These are phyloP conservation scores for Antedon mediterranea DNA, from an alignment of 53 echinoderm and acorn worm species.

Conservation along the genomic window DNA sequence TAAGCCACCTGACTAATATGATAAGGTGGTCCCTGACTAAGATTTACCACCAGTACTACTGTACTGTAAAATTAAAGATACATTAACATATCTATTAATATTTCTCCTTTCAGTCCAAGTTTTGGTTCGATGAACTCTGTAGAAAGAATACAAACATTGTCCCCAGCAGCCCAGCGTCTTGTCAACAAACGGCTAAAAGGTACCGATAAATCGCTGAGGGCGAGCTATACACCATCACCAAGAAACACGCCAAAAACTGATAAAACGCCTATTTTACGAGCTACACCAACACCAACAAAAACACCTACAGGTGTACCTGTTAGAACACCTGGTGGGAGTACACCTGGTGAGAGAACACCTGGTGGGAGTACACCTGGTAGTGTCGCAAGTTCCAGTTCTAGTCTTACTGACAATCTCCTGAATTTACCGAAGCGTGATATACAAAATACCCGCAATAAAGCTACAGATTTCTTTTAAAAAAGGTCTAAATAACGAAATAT, in stretches of 20 bases:
- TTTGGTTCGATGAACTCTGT: constrained; percentile 50
- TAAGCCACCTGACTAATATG: too few relatives aligned
- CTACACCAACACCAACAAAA: constrained; percentile 31
- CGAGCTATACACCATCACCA: constrained; percentile 90
- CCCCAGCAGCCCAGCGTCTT: constrained; percentile 88
- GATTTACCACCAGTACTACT: too few relatives aligned
- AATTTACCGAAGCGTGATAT: constrained; percentile 63
- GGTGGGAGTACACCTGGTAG: constrained; percentile 1
- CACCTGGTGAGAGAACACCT: background rate
- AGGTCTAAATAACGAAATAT: too few relatives aligned
- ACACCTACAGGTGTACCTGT: constrained; percentile 13
- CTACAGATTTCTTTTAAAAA: constrained; percentile 72
- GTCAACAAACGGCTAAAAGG: constrained; percentile 52
- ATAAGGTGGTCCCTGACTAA: background rate
- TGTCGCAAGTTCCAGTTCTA: constrained; percentile 6
- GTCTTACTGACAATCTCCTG: constrained; percentile 71
- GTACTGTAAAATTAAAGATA: background rate
- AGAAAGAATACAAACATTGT: constrained; percentile 61
- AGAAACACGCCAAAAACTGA: constrained; percentile 26
- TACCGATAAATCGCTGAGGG: constrained; percentile 64
- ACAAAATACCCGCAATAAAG: constrained; percentile 36
- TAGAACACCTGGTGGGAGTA: background rate
- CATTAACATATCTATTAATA: too few relatives aligned
- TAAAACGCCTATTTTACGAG: constrained; percentile 61
- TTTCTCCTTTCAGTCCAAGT: constrained; percentile 39